Base-by-base conservation (phyloP, 2,113 vertebrate species). In the Sisor rabdophorus region DNA sequence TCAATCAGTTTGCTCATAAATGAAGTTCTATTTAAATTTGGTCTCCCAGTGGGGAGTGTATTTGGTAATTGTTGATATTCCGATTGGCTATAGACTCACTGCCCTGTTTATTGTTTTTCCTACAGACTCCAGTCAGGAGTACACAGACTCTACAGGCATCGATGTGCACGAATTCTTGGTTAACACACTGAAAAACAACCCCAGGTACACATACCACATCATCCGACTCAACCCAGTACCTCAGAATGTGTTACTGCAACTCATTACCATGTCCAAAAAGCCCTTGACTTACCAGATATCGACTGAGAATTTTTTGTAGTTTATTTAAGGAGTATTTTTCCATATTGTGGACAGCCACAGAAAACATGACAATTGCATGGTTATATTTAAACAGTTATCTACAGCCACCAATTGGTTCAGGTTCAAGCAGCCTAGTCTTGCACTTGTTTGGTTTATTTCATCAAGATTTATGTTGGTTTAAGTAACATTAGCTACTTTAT, bases 131-230 rank as follows among this genome's bases (percentile, higher is more conserved):
- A 98, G 97, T 89, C 97, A 99, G 90, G 97, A 99, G 91, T 99
- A 99, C 73, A 99, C 97, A 8, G 97, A 99, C 89, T 99, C 97
- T 85, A 99, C 97, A 81, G 97, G 97, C 87, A 99, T 99, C 82
- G 97, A 99, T 81, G 91, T 99, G 85, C 97, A 99, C 76, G 97
- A 98, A 91, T 99, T 98, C 94, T 91, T 99, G 94, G 97, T 99
- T 92, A 99, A 97, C 92, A 99, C 97, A 93, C 95, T 99, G 95
- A 98, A 98, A 92, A 99, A 98, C 91, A 99, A 98, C 89, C 97
- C 97, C 92, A 95, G 97, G 97, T 99, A 94, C 71, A 69, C 63
- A 56, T 58, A 13, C 56, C 30, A 26, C 24, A 24, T 22, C 56
- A 69, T 16, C 32, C 30, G 67, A 68, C 26, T 28, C 11, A 55